Conservation (phyloP, 2,888 invertebrate species). For the Tetropium fuscum region DNA sequence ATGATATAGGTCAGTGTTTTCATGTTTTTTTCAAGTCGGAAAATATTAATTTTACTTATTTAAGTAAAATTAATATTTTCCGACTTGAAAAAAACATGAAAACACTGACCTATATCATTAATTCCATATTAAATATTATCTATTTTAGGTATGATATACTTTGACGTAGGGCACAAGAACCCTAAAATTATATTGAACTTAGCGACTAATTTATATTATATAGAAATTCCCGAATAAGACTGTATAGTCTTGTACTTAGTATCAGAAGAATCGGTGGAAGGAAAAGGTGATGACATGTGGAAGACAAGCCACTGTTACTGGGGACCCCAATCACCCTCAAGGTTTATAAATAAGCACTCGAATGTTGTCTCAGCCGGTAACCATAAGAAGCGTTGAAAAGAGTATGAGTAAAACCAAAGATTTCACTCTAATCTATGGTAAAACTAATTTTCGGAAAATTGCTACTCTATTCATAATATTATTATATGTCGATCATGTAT, state of each 20-base stretch:
- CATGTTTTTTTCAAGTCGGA: too few relatives aligned
- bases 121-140: too few relatives aligned
- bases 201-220: too few relatives aligned
- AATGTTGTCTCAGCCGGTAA: conserved; percentile 20
- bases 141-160: conserved; percentile 44
- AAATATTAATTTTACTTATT: too few relatives aligned
- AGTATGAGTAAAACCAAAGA: too few relatives aligned
- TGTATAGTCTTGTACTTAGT: conserved; percentile 44
- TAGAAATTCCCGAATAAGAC: conserved; percentile 41
- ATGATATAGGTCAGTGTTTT: too few relatives aligned
- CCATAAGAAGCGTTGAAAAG: conserved; percentile 10
- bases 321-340: conserved; percentile 42
- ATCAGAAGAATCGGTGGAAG: conserved; percentile 43
- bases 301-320: conserved; percentile 35
- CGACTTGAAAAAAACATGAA: background rate
- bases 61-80: background rate
- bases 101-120: too few relatives aligned
- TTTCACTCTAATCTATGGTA: too few relatives aligned
- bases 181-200: conserved; percentile 47
- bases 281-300: conserved; percentile 40
- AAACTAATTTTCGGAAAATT: background rate
- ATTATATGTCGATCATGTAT: background rate
- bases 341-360: conserved; percentile 4
- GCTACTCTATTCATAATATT: background rate
- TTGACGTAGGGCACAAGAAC: conserved; percentile 45